Evolutionary conservation across 1,140 invertebrate genomes (phyloP), one percentile per base, ranked within the genome.

Genomic region (Bathynomus jamesi): DNA sequence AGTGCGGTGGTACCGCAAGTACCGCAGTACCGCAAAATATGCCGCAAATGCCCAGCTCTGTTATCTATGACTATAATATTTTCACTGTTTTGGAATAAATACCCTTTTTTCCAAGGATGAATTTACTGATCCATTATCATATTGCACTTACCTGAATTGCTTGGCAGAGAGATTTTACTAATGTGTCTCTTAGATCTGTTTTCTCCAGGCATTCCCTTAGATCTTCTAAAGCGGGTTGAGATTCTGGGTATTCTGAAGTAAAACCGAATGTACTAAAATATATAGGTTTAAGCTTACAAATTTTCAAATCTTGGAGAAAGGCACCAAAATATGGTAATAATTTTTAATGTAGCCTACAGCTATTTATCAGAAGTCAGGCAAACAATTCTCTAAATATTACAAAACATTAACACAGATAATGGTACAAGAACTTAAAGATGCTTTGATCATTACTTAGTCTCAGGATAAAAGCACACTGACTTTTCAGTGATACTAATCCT

Each of bases 221-320:
- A 83, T 99, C 96, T 80, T 94, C 89, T 24, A 99, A 86, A 2
- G 94, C 93, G 27, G 94, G 92, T 78, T 94, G 89, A 5, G 95
- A 98, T 78, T 98, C 95, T 3, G 96, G 96, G 85, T 92, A 98
- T 81, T 98, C 93, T 81, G 97, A 95, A 70, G 97, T 95, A 65
- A 97, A 97, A 79, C 93, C 94, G 81, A 98, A 98, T 17, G 2
- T 53, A 2, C 13, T 17, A 53, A 53, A 53, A 40, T 7, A 17
- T 53, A 53, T 53, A 17, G 21, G 2, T 40, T 40, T 40, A 8
- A 53, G 13, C 1, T 53, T 3, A 53, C 21, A 2, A 53, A 17
- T 3, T 17, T 53, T 3, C 13, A 17, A 53, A 53, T 53, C 2
- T 17, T 2, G 21, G 21, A 17, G 21, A 53, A 17, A 53, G 21